Evolutionary conservation across 2,797 vertebrate genomes (phyloP).

Genomic region (Myoxocephalus aenaeus): DNA sequence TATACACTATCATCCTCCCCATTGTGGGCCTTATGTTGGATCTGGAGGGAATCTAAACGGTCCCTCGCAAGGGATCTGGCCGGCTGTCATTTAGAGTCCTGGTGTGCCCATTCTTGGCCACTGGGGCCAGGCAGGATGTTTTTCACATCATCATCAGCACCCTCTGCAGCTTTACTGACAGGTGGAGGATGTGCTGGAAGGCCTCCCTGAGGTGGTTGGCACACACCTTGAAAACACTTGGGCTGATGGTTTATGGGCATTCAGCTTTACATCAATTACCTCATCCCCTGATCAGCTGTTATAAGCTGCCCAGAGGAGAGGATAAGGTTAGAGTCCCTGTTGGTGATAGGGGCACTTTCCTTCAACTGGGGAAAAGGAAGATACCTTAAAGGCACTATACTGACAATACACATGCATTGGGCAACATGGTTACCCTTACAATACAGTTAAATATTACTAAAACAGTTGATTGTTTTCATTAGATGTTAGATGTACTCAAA

Average conservation of each 20-base stretch:
- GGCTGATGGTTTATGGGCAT: slow-evolving; percentile 50
- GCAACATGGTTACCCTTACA: background rate
- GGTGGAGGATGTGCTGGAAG: slow-evolving; percentile 62
- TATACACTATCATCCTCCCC: slow-evolving; percentile 37
- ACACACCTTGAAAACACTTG: slow-evolving; percentile 53
- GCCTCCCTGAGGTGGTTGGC: slow-evolving; percentile 60
- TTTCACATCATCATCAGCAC: slow-evolving; percentile 63
- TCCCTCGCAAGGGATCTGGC: slow-evolving; percentile 54
- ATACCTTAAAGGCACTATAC: background rate
- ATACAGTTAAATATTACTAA: background rate
- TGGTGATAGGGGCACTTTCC: background rate
- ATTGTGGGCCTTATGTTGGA: slow-evolving; percentile 56
- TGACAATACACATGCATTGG: background rate
- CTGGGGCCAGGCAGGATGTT: slow-evolving; percentile 48
- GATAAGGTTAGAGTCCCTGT: slow-evolving; percentile 18
- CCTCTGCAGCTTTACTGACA: slow-evolving; percentile 55
- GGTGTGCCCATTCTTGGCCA: slow-evolving; percentile 51
- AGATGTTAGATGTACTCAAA: background rate
- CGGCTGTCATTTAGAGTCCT: slow-evolving; percentile 57
- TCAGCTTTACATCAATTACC: slow-evolving; percentile 44
- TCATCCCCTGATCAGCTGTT: slow-evolving; percentile 49
- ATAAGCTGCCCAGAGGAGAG: slow-evolving; percentile 29
- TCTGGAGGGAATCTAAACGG: slow-evolving; percentile 60
- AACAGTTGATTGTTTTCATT: background rate
- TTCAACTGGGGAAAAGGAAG: slow-evolving; percentile 1